Percentiles rank a stretch among this genome's conserved stretches.
phyloP scores from a whole-genome alignment of 92 coral and sea anemone species.

The Epizoanthus stellaris region DNA sequence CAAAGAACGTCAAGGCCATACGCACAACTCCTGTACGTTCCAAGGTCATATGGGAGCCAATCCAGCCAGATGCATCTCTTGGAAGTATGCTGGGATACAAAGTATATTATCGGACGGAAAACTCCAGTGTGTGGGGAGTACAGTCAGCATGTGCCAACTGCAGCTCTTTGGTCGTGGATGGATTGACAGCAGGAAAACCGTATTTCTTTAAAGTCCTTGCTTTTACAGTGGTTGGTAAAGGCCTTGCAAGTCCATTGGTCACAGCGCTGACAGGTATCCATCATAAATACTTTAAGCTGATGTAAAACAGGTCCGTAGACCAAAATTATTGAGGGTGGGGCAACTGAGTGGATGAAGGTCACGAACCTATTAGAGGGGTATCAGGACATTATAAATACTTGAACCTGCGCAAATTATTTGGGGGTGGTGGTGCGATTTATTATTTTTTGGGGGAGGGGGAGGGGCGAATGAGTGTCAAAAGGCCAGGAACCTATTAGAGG shows the following conservation, averaged over 20 bases:
- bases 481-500: too few relatives aligned
- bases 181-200: background rate
- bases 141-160: background rate
- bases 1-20: constrained; percentile 5
- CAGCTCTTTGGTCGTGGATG: background rate
- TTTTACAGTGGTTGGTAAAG: constrained; percentile 1
- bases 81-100: background rate
- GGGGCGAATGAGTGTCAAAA: too few relatives aligned
- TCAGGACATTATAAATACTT: too few relatives aligned
- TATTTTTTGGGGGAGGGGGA: too few relatives aligned
- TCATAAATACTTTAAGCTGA: background rate
- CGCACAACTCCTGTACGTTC: background rate
- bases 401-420: too few relatives aligned
- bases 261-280: background rate
- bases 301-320: too few relatives aligned
- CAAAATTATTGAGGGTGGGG: too few relatives aligned
- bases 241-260: constrained; percentile 9
- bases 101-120: background rate
- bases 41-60: background rate
- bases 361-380: too few relatives aligned
- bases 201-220: background rate
- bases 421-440: too few relatives aligned
- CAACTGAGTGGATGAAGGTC: too few relatives aligned
- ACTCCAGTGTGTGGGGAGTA: background rate
- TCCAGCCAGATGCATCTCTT: background rate